These are phyloP conservation scores for Protodeltote pygarga DNA, from an alignment of 2,888 invertebrate species.

Conservation along the genomic window DNA sequence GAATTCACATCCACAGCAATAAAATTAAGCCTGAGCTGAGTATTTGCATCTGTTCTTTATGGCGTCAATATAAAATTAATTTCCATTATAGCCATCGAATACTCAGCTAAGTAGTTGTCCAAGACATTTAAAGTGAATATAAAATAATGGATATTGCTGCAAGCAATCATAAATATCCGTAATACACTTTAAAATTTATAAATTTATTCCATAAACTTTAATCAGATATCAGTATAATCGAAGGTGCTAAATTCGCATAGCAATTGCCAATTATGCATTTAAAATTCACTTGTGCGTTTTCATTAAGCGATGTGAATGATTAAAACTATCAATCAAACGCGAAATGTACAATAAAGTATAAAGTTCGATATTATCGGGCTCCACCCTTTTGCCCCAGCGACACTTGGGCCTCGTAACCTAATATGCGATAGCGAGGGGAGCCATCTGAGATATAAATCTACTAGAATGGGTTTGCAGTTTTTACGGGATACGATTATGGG, in stretches of 20 bases:
- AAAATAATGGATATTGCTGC: too few species aligned
- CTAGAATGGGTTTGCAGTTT: constrained; percentile 51
- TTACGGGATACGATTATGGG: too few species aligned
- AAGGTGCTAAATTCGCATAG: constrained; percentile 35
- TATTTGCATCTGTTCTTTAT: too few species aligned
- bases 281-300: constrained; percentile 29
- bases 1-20: too few species aligned
- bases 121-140: too few species aligned
- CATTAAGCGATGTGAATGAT: constrained; percentile 37
- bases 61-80: too few species aligned
- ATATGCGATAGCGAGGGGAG: constrained; percentile 72
- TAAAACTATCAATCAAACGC: constrained; percentile 50
- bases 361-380: constrained; percentile 67
- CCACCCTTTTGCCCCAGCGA: constrained; percentile 64
- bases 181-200: too few species aligned
- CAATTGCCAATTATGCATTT: constrained; percentile 35
- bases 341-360: constrained; percentile 67
- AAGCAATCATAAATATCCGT: constrained; percentile 4
- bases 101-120: too few species aligned
- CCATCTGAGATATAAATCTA: constrained; percentile 38
- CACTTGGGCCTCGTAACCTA: constrained; percentile 80
- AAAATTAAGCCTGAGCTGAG: too few species aligned
- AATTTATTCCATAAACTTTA: constrained; percentile 5
- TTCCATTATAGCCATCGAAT: too few species aligned
- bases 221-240: constrained; percentile 13